Base-by-base conservation (phyloP, 1,140 invertebrate genomes). In the Formica selysi region DNA sequence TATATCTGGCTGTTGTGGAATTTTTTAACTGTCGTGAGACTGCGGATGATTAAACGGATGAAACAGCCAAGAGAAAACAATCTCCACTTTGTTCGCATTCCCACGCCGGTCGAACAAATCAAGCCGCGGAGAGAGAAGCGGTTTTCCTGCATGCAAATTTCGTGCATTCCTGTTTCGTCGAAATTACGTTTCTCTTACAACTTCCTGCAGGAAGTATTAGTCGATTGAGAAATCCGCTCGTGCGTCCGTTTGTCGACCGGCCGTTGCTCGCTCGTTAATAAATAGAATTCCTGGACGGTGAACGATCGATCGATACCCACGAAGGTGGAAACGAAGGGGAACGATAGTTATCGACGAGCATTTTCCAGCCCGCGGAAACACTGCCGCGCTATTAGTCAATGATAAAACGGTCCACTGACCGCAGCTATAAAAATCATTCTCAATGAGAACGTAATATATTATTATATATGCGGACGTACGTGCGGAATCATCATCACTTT, bases 321-420 rank as follows among this genome's bases (percentile, higher is more conserved):
- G 26, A 83, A 83, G 79, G 68, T 83, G 29, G 79, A 73, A 83
- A 62, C 54, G 54, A 51, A 51, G 48, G 68, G 29, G 29, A 54
- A 67, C 41, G 44, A 78, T 85, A 76, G 81, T 64, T 64, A 64
- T 62, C 81, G 59, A 38, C 54, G 59, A 11, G 44, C 36, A n/a
- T 26, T 81, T 61, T 73, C 36, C 36, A 81, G 65, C 19, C 1
- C 51, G 54, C 67, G 68, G 36, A 81, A 81, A 73, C 38, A 59
- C 61, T 36, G 67, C 26, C 80, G 68, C 4, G 59, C 67, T 86
- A 81, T 88, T 88, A 88, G 80, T 88, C 85, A 88, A 54, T 54
- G 68, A 11, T 59, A 61, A 85, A 86, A 81, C 61, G 86, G 61
- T 67, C 57, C 73, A 80, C 61, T 74, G 68, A 65, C 41, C 48